Evolutionary conservation across 1,140 invertebrate species (phyloP).

Genomic region (Sarcophaga peregrina): DNA sequence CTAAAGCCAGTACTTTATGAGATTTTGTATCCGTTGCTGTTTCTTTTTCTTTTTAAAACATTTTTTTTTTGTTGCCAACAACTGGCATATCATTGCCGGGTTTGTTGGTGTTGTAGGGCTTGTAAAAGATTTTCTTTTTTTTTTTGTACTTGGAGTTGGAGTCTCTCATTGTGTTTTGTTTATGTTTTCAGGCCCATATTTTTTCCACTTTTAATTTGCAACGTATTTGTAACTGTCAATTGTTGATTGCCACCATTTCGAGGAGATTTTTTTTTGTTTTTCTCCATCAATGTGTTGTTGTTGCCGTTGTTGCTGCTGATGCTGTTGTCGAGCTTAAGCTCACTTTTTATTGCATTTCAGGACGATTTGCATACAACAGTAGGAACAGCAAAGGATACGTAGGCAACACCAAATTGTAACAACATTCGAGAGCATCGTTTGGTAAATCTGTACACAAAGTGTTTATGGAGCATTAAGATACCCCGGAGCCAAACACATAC

Average conservation of each 20-base stretch:
- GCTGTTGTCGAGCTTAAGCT: background rate
- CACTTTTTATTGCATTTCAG: conserved; percentile 28
- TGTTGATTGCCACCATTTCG: conserved; percentile 34
- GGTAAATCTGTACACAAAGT: conserved; percentile 29
- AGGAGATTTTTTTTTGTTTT: background rate
- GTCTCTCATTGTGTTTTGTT: background rate
- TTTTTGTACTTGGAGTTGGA: no score
- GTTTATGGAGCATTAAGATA: conserved; percentile 34
- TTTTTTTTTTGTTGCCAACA: background rate
- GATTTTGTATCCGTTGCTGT: conserved; percentile 23
- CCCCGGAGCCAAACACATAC: no score
- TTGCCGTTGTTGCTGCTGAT: no score
- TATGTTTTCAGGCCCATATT: background rate
- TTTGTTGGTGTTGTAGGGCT: conserved; percentile 5
- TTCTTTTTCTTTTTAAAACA: background rate
- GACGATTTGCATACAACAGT: background rate
- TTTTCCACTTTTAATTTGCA: conserved; percentile 34
- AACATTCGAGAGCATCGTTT: background rate
- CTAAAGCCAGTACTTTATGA: conserved; percentile 24
- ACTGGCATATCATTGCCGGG: background rate
- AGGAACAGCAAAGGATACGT: no score
- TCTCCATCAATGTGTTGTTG: no score
- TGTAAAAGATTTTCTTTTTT: background rate
- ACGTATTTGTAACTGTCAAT: conserved; percentile 40
- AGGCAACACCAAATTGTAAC: background rate